These are phyloP conservation scores for Zoanthus sociatus DNA, from an alignment of 92 coral and sea anemone species.

Conservation along the genomic window DNA sequence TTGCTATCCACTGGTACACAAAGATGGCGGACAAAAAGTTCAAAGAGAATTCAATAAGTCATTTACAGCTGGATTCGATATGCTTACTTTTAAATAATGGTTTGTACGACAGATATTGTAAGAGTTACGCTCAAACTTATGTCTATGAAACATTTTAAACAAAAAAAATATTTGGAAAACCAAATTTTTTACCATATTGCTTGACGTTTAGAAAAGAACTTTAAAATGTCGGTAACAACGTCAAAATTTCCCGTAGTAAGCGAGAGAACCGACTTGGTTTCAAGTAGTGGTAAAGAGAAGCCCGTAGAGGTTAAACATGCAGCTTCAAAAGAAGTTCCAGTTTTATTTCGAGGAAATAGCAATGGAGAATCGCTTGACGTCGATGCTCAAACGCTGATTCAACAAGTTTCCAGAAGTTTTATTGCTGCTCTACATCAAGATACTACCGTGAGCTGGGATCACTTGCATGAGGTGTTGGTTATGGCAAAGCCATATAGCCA, in stretches of 20 bases:
- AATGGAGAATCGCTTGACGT: slow-evolving; percentile 60
- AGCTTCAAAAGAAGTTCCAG: slow-evolving; percentile 51
- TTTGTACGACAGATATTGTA: background rate
- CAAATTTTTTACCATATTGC: background rate
- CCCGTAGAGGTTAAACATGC: slow-evolving; percentile 25
- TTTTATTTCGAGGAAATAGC: slow-evolving; percentile 32
- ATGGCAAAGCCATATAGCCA: slow-evolving; percentile 83
- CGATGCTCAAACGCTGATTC: slow-evolving; percentile 68
- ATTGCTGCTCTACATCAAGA: slow-evolving; percentile 86
- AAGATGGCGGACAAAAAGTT: slow-evolving; percentile 66
- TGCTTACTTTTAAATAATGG: background rate
- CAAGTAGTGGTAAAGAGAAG: slow-evolving; percentile 49
- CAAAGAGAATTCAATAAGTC: background rate
- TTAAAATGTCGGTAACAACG: slow-evolving; percentile 63
- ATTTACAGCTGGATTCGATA: background rate
- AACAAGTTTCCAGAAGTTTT: slow-evolving; percentile 83
- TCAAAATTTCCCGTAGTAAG: slow-evolving; percentile 86
- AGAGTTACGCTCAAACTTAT: too few relatives aligned
- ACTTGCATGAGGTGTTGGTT: slow-evolving; percentile 83
- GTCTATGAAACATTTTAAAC: background rate
- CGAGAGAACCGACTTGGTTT: slow-evolving; percentile 74
- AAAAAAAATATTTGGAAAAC: background rate
- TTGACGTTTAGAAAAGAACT: background rate
- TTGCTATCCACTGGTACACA: slow-evolving; percentile 87
- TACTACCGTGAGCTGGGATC: slow-evolving; percentile 74